These are phyloP conservation scores for Dascyllus trimaculatus DNA, from an alignment of 2,113 vertebrate genomes.

Conservation along the genomic window DNA sequence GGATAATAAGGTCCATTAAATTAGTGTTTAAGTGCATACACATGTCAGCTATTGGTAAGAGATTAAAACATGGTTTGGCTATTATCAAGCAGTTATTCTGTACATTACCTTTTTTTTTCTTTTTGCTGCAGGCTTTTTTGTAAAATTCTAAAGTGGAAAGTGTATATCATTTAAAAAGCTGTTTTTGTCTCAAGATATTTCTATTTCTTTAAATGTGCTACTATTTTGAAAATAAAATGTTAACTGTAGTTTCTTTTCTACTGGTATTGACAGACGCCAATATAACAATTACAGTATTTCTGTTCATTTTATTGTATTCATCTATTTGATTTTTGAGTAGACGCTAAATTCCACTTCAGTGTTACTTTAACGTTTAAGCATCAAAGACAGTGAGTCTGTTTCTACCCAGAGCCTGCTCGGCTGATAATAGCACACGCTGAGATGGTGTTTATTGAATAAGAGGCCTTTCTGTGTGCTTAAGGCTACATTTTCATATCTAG, in stretches of 20 bases:
- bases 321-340: neutral
- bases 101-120: neutral
- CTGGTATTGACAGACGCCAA: neutral
- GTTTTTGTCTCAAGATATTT: neutral
- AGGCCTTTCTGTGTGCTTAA: constrained; percentile 38
- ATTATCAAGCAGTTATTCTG: neutral
- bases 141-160: neutral
- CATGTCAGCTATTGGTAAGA: constrained; percentile 46
- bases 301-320: neutral
- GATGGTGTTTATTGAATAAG: constrained; percentile 36
- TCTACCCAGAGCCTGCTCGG: neutral
- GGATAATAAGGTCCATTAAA: constrained; percentile 46
- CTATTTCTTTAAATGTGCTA: neutral
- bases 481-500: constrained; percentile 49
- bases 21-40: constrained; percentile 30
- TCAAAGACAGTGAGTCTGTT: neutral
- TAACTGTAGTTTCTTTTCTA: neutral
- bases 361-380: neutral
- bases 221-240: neutral
- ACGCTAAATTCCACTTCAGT: neutral
- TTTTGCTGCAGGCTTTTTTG: neutral
- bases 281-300: neutral
- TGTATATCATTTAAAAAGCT: neutral
- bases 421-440: neutral
- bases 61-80: constrained; percentile 19